Base-by-base conservation (phyloP, 2,113 vertebrate species). In the Cariama cristata region DNA sequence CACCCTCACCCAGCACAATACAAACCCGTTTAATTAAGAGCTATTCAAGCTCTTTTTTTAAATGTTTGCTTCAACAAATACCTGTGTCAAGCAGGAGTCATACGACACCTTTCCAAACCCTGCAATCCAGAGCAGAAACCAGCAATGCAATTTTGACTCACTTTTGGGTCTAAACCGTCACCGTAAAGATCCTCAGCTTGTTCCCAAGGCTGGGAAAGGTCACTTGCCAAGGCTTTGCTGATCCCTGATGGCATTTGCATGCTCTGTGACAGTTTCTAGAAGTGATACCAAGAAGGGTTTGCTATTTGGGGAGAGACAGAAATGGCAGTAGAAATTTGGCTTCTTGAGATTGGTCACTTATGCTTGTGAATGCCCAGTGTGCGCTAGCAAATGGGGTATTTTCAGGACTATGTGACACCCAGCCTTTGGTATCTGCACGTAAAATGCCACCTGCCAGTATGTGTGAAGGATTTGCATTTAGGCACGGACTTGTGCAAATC, bases 1-100 rank as follows among this genome's bases (percentile, higher is more conserved):
- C 91, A 82, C 94, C 93, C 91, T 96, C 66, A 64, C 32, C 33
- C 56, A 92, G 80, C 64, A 97, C 91, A 97, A 95, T 96, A 21
- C 58, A 92, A 68, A 77, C 40, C 56, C 84, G 30, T 96, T 93
- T 91, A 90, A 96, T 90, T 89, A 86, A 84, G 79, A 81, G 87
- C 89, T 90, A 55, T 90, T 90, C 92, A 86, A 71, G 68, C 30
- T 79, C 20, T 50, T 93, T 92, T 92, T 52, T 9, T 1, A 55
- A 91, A 74, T 62, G 52, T 88, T 96, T 96, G 75, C 84, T 91
- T 82, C 74, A 63, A 66, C 73, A 52, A 94, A 84, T 84, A 32
- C 49, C 80, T 3, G 3, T 90, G 73, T 73, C 68, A 75, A 84
- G 66, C 52, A 95, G 74, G 73, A 88, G 94, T 96, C 88, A 96